Percentiles rank a stretch among this genome's conserved stretches.
Conservation (phyloP, 2,113 vertebrate species). For the Malurus elegans region DNA sequence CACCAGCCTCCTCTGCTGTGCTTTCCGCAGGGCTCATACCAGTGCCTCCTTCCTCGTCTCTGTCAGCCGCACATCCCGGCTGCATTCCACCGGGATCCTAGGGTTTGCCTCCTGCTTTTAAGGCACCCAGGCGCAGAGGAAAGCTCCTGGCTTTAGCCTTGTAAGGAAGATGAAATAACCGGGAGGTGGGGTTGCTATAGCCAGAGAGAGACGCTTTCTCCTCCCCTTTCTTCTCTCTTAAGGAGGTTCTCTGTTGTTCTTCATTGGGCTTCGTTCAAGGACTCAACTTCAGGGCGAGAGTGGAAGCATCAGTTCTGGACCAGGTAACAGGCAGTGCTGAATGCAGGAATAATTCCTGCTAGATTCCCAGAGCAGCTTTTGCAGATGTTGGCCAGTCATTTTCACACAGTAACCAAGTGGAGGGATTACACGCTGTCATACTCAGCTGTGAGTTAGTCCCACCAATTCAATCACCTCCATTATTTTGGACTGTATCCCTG, state of each 20-base stretch:
- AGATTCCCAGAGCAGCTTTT: not conserved
- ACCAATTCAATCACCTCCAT: not conserved
- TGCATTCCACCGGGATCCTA: not conserved
- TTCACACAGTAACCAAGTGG: accelerated
- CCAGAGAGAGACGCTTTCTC: not conserved
- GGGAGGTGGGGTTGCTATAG: constrained; percentile 46
- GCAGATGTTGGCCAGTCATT: not conserved
- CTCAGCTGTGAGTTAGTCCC: accelerated
- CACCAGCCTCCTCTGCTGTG: not conserved
- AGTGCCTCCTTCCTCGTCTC: not conserved
- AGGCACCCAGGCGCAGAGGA: not conserved
- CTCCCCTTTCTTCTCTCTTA: constrained; percentile 55
- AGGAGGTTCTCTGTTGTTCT: constrained; percentile 37
- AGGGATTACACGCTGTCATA: too few relatives aligned
- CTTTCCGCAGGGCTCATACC: not conserved
- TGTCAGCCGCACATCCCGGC: not conserved
- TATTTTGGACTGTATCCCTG: not conserved
- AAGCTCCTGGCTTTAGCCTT: constrained; percentile 55
- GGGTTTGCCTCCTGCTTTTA: not conserved
- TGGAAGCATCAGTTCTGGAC: not conserved
- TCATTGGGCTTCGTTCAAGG: not conserved
- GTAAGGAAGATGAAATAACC: constrained; percentile 66
- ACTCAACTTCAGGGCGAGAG: accelerated
- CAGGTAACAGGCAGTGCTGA: accelerated
- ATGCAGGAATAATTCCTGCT: not conserved